Base-by-base conservation (phyloP, 2,113 vertebrate genomes). In the Chascanopsetta lugubris region DNA sequence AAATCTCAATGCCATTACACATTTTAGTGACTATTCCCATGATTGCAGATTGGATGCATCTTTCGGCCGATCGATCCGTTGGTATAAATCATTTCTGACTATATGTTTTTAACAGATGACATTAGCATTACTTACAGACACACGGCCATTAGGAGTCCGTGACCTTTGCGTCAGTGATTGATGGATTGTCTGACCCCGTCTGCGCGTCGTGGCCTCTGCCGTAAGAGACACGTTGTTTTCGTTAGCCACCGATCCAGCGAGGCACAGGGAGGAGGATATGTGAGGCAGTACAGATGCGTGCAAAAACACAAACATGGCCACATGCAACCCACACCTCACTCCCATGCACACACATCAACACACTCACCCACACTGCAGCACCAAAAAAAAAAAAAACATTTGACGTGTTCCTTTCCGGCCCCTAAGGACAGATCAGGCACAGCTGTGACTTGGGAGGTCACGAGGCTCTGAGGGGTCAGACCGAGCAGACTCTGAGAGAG, bases 381-480 rank as follows among this genome's bases (percentile, higher is more conserved):
- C 62, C 69, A 67, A 75, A 68, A 54, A 21, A 34, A 67, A 72
- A 74, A 71, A 79, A 67, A 20, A 54, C 69, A 61, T 89, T 82
- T 88, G 85, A 86, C 83, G 75, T 88, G 84, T 90, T 87, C 84
- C 75, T 85, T 68, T 90, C 79, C 61, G 57, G 79, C 89, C 92
- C 91, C 91, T 79, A 80, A 89, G 91, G 92, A 93, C 87, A 90
- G 88, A 92, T 92, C 89, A 90, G 87, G 88, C 88, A 89, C 92
- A 93, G 91, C 91, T 93, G 91, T 88, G 90, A 92, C 92, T 92
- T 88, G 84, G 89, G 90, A 86, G 92, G 86, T 91, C 91, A 90
- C 4, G 63, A 79, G 50, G 78, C 87, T 90, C 51, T 34, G 69
- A 77, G 71, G 83, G 88, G 90, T 93, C 90, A 94, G 92, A 89